Evolutionary conservation across 2,888 invertebrate species (phyloP), one percentile per base, ranked within the genome.

Genomic region (Barypeithes pellucidus): DNA sequence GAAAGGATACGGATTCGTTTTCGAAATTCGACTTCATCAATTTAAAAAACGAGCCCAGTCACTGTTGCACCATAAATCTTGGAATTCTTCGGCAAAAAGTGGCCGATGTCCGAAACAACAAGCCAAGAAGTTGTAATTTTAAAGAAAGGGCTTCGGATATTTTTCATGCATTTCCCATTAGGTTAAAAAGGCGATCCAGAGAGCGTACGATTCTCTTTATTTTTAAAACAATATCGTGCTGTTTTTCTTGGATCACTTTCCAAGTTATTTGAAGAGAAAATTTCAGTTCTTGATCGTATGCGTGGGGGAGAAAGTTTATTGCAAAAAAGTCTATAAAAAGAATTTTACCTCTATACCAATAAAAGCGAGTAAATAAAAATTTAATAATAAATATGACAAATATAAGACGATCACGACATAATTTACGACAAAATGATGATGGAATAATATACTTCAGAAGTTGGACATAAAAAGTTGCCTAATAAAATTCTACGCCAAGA

Each of bases 61-160:
- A 79, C 79, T 77, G 78, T 76, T 75, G 72, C 67, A 54, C 75
- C 75, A 80, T 79, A 79, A 78, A 80, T 80, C 79, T 76, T 67
- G 61, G 63, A 16, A 61, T 65, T 65, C 24, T 11, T 12, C 16
- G 57, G 24, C 24, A 47, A 60, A 60, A 67, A 67, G 36, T 20
- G 57, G 66, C 33, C 29, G 41, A 22, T 18, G 33, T 57, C 54
- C 54, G 54, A 57, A 57, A 57, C 54, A 57, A 57, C 54, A 57
- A 52, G 54, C 18, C 54, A 14, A 57, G 33, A 14, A 57, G 54
- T 57, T 57, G 54, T 57, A 36, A 14, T 29, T 57, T 33, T 36
- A 29, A 57, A 9, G 33, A 16, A 33, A 20, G 16, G n/a, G n/a
- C n/a, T n/a, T n/a, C n/a, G n/a, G n/a, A n/a, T n/a, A n/a, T n/a